Evolutionary conservation across 1,140 invertebrate species (phyloP), one percentile per base, ranked within the genome.

Genomic region (Drosophila equinoxialis): DNA sequence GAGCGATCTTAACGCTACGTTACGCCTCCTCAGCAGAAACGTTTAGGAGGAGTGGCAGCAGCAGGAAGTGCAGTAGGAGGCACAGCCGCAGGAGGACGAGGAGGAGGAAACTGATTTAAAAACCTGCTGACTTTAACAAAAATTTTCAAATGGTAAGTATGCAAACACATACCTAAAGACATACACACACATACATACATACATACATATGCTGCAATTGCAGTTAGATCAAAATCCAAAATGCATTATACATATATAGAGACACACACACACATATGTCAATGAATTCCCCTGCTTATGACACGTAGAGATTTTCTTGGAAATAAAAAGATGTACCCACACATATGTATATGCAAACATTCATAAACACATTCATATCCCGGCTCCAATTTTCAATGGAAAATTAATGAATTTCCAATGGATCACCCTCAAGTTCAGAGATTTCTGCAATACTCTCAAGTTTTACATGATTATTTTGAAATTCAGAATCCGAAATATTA

Each of bases 121-220:
- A 83, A 83, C 70, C 76, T 73, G 83, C 83, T 87, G 84, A 87
- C 79, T 77, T 57, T 76, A 71, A 74, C 73, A 79, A 41, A 83
- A 83, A 77, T 89, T 70, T 66, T 68, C 84, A 80, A 89, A 87
- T 87, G 83, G 83, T 87, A 89, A 89, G 83, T 58, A 23, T 23
- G 20, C 35, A 45, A 6, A 14, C 11, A 14, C 30, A 58, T 6
- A 14, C 39, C 14, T 26, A 14, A 8, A 11, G 8, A 57, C 30
- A 8, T 57, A 41, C 11, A 37, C 17, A 63, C 23, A 57, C 30
- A 8, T 30, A 41, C 6, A n/a, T 30, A 6, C 6, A 6, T 6
- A 6, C 6, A 6, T 30, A 6, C 30, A 30, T 30, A 51, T 51
- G 45, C 17, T 51, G 17, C 45, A 7, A 51, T 23, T 51, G 45